Percentiles rank a stretch among this genome's conserved stretches.
phyloP scores from a whole-genome alignment of 1,140 invertebrate species.

The Drosophila azteca region DNA sequence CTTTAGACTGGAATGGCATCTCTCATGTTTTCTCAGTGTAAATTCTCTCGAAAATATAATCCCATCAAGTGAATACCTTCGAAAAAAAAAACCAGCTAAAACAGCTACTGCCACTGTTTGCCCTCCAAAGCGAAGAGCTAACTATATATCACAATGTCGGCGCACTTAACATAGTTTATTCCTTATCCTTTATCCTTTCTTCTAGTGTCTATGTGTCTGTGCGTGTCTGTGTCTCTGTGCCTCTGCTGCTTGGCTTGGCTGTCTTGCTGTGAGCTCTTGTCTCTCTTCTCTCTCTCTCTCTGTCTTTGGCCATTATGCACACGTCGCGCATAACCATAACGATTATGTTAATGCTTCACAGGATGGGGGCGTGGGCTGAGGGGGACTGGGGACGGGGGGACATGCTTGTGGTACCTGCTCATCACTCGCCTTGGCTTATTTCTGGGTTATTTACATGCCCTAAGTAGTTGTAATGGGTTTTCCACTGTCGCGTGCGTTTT shows the following conservation, averaged over 20 bases:
- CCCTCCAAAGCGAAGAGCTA: slow-evolving; percentile 32
- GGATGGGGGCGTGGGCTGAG: neutral
- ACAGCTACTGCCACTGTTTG: too few species aligned
- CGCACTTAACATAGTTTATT: slow-evolving; percentile 78
- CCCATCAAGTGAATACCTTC: neutral
- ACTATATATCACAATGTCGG: slow-evolving; percentile 79
- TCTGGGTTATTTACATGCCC: slow-evolving; percentile 76
- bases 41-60: neutral
- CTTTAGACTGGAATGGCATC: too few species aligned
- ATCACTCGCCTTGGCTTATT: slow-evolving; percentile 79
- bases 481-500: slow-evolving; percentile 15
- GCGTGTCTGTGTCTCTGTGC: neutral
- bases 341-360: slow-evolving; percentile 76
- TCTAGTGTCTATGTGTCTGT: slow-evolving; percentile 35
- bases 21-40: too few species aligned
- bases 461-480: slow-evolving; percentile 80
- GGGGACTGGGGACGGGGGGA: slow-evolving; percentile 9
- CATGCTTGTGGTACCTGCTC: slow-evolving; percentile 44
- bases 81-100: slow-evolving; percentile 5
- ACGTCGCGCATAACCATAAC: slow-evolving; percentile 80
- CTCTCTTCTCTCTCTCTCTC: slow-evolving; percentile 1
- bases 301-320: slow-evolving; percentile 66
- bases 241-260: neutral
- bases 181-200: slow-evolving; percentile 6
- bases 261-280: slow-evolving; percentile 2